phyloP scores from a whole-genome alignment of 1,140 invertebrate genomes.

The Leptoteleia sp. region DNA sequence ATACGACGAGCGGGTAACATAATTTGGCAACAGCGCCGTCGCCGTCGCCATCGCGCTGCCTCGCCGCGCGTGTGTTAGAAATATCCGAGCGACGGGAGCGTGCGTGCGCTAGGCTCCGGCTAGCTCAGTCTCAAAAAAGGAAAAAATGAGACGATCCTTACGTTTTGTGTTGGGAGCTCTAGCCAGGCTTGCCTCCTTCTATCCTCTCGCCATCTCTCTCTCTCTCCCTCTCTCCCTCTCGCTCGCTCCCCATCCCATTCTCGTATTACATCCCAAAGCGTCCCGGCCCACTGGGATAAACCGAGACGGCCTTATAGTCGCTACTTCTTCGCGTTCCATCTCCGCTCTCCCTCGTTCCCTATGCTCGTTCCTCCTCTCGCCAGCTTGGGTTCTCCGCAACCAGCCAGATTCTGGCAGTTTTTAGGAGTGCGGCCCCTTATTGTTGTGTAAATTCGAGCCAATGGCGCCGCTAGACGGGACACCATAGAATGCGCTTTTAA shows the following conservation, averaged over 20 bases:
- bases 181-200: constrained; percentile 65
- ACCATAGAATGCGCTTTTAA: constrained; percentile 75
- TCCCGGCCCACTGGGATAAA: constrained; percentile 64
- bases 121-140: constrained; percentile 66
- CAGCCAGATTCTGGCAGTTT: constrained; percentile 77
- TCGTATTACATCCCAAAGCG: constrained; percentile 59
- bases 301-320: no score
- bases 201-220: no score
- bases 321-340: constrained; percentile 64
- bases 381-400: constrained; percentile 41
- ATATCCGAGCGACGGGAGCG: constrained; percentile 69
- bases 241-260: no score
- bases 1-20: constrained; percentile 71
- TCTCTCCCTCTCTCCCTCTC: no score
- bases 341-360: constrained; percentile 21
- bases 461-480: constrained; percentile 77
- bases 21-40: constrained; percentile 80
- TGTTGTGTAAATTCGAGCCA: constrained; percentile 81
- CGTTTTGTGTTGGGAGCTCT: constrained; percentile 73
- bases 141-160: constrained; percentile 69
- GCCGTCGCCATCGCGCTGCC: constrained; percentile 71
- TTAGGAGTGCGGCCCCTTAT: constrained; percentile 78
- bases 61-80: constrained; percentile 70
- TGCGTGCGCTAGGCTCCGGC: constrained; percentile 70
- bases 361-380: constrained; percentile 26